A percentile compares a stretch with the other conserved stretches of the same genome.
Evolutionary conservation across 92 coral and sea anemone species (phyloP).

Genomic region (Bergia puertoricense): DNA sequence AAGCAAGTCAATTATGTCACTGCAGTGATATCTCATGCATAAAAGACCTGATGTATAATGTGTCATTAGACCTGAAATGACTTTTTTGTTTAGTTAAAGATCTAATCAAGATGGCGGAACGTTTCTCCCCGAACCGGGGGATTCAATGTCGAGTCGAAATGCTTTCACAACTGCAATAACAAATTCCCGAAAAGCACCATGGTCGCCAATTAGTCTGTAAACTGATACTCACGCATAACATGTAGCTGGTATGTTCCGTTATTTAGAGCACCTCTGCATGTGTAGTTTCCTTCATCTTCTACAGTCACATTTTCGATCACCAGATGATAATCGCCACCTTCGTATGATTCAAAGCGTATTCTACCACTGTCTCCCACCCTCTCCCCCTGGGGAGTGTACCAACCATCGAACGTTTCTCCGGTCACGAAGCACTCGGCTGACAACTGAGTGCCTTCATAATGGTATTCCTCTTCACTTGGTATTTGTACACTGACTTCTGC

Average conservation of each 20-base stretch:
- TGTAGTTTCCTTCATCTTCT: constrained; percentile 16
- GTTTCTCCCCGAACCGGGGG: no score
- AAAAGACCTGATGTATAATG: no score
- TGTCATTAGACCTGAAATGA: no score
- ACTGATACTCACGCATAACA: background rate
- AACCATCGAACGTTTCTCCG: background rate
- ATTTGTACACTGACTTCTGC: background rate
- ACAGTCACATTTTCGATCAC: constrained; percentile 1
- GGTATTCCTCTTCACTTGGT: background rate
- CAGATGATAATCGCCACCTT: background rate
- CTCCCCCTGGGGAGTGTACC: constrained; percentile 17
- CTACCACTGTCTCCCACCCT: background rate
- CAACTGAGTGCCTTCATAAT: background rate
- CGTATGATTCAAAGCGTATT: background rate
- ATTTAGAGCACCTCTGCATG: background rate
- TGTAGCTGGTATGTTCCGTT: constrained; percentile 12
- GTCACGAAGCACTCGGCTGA: constrained; percentile 11
- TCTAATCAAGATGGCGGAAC: no score
- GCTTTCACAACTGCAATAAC: no score
- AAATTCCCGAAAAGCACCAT: no score
- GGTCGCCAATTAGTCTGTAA: no score
- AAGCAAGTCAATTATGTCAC: no score
- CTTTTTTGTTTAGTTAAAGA: no score
- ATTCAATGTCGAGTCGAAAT: no score
- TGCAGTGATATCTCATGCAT: no score